Evolutionary conservation across 2,888 invertebrate genomes (phyloP).

Genomic region (Mythimna lalbum): DNA sequence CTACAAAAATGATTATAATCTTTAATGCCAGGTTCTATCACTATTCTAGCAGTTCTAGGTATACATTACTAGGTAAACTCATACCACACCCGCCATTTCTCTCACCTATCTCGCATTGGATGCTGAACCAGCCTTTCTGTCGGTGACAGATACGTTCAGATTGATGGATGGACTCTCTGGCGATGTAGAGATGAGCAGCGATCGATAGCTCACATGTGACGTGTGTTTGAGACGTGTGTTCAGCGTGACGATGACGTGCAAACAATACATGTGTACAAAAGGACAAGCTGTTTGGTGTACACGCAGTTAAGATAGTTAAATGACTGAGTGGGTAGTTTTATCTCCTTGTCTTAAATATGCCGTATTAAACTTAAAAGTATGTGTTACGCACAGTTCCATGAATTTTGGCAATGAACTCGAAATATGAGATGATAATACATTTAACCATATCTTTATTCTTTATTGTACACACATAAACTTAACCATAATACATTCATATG

Average conservation of each 20-base stretch:
- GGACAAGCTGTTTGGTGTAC: neutral
- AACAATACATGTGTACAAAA: neutral
- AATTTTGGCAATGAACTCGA: no score
- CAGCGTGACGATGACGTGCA: neutral
- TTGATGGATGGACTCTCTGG: constrained; percentile 25
- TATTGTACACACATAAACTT: no score
- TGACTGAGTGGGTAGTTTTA: neutral
- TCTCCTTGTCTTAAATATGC: no score
- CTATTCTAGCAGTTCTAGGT: neutral
- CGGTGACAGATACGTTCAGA: constrained; percentile 6
- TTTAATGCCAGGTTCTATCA: no score
- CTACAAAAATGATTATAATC: neutral
- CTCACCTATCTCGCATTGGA: neutral
- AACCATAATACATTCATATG: no score
- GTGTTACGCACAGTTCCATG: no score
- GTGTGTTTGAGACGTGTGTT: neutral
- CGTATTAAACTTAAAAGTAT: no score
- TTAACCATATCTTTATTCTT: no score
- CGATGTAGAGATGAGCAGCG: constrained; percentile 18
- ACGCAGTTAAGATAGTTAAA: neutral
- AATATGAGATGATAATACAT: no score
- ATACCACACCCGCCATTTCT: neutral
- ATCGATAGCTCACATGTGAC: constrained; percentile 26
- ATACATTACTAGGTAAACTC: neutral
- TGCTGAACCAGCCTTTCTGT: neutral